These are phyloP conservation scores for Noctilio leporinus DNA, from an alignment of 2,113 vertebrate genomes.

Conservation along the genomic window DNA sequence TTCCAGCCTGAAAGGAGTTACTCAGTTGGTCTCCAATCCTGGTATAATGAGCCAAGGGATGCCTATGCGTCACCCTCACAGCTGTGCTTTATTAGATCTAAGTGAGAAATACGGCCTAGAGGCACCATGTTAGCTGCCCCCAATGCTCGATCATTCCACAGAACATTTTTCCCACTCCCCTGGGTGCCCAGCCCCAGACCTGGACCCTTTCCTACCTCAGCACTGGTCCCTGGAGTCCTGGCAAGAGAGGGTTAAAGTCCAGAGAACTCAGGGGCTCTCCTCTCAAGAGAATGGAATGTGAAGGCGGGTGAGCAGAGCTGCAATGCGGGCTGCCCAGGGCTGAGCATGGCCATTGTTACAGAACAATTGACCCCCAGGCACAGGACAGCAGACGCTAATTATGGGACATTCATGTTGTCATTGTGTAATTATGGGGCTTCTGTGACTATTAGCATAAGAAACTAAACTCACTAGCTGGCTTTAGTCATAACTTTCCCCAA, in stretches of 20 bases:
- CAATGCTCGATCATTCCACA: background rate
- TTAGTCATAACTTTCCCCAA: conserved; percentile 76
- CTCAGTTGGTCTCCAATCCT: background rate
- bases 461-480: conserved; percentile 75
- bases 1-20: background rate
- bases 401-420: conserved; percentile 78
- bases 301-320: conserved; percentile 80
- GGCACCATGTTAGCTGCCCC: background rate
- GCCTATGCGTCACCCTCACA: background rate
- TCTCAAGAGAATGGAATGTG: conserved; percentile 91
- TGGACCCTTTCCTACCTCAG: background rate
- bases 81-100: background rate
- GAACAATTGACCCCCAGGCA: conserved; percentile 89
- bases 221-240: background rate
- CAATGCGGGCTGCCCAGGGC: conserved; percentile 80
- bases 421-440: conserved; percentile 85
- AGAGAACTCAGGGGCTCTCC: conserved; percentile 71
- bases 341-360: conserved; percentile 86
- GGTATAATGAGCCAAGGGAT: background rate
- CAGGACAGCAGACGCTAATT: conserved; percentile 85
- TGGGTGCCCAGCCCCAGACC: background rate
- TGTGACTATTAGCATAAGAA: conserved; percentile 83
- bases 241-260: conserved; percentile 82
- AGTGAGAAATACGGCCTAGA: background rate
- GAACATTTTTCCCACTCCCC: background rate